Evolutionary conservation across 1,140 invertebrate species (phyloP), one percentile per base, ranked within the genome.

Genomic region (Heterodera schachtii): DNA sequence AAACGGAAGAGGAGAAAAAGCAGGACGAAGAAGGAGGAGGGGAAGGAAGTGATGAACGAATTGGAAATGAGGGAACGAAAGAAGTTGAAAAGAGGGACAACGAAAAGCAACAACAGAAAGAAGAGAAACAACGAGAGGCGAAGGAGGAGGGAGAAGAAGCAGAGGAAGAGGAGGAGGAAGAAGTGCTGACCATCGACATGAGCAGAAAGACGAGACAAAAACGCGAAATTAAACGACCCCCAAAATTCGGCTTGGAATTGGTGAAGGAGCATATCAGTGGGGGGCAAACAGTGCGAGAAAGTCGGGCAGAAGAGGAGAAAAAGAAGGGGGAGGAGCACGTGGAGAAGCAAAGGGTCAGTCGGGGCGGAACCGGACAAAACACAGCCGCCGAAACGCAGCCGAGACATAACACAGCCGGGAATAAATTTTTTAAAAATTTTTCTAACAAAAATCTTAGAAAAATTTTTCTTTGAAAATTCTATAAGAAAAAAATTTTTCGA

Each of bases 261-360:
- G 64, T 78, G 21, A 78, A 78, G 19, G 57, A 78, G 70, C 77
- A 78, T 49, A 78, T 78, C 19, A 46, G 46, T 41, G 21, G 64
- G 21, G 47, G 13, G 31, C 69, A 71, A 31, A 31, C 31, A 31
- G 41, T 43, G 69, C 1, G 31, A 71, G 43, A 46, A 19, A 41
- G 6, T 64, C 57, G 57, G 3, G 16, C 57, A 13, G 19, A 41
- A 64, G 47, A 31, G 66, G 66, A 76, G n/a, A 76, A 57, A 76
- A 57, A 57, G 57, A 13, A 64, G 13, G 16, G 16, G 11, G 16
- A 64, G 0, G 11, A n/a, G 57, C 16, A 19, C 57, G 19, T 19
- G 57, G 5, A 64, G 13, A 64, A 31, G 31, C 0, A 31, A 31
- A 31, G 31, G 16, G 57, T 64, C 57, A 64, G 57, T 64, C 16